These are phyloP conservation scores for Luehdorfia chinensis DNA, from an alignment of 1,140 invertebrate genomes.

Conservation along the genomic window DNA sequence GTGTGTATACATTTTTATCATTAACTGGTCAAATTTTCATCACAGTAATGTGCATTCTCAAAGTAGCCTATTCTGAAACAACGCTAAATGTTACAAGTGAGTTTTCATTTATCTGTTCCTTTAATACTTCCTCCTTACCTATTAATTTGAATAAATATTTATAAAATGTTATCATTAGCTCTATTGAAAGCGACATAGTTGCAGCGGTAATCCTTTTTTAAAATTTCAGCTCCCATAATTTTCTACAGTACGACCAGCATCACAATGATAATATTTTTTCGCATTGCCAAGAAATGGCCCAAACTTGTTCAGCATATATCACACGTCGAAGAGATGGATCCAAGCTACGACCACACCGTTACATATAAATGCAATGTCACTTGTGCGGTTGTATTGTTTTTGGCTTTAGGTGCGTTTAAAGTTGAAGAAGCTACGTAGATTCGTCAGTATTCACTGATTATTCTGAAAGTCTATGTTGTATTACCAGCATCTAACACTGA, in stretches of 20 bases:
- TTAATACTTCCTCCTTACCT: too few relatives aligned
- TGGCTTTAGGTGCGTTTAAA: constrained; percentile 51
- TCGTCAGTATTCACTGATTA: too few relatives aligned
- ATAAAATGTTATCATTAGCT: background rate
- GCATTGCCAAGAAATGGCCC: constrained; percentile 46
- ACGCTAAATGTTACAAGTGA: constrained; percentile 50
- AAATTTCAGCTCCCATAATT: constrained; percentile 51
- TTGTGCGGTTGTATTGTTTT: constrained; percentile 40
- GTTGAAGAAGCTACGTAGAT: too few relatives aligned
- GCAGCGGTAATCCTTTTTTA: too few relatives aligned
- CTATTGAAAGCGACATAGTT: too few relatives aligned
- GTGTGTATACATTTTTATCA: constrained; percentile 40
- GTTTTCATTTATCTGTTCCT: too few relatives aligned
- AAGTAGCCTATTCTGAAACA: constrained; percentile 28
- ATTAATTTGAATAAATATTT: too few relatives aligned
- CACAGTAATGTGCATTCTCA: constrained; percentile 46
- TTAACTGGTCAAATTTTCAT: constrained; percentile 51
- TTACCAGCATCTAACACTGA: too few relatives aligned
- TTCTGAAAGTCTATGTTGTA: too few relatives aligned
- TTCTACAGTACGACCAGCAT: constrained; percentile 50
- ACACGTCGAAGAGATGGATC: constrained; percentile 44
- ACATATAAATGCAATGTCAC: constrained; percentile 48
- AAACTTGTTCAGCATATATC: constrained; percentile 35
- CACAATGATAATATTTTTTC: constrained; percentile 47
- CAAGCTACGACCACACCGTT: constrained; percentile 38